phyloP scores from a whole-genome alignment of 1,140 invertebrate genomes.

The Teleopsis dalmanni region DNA sequence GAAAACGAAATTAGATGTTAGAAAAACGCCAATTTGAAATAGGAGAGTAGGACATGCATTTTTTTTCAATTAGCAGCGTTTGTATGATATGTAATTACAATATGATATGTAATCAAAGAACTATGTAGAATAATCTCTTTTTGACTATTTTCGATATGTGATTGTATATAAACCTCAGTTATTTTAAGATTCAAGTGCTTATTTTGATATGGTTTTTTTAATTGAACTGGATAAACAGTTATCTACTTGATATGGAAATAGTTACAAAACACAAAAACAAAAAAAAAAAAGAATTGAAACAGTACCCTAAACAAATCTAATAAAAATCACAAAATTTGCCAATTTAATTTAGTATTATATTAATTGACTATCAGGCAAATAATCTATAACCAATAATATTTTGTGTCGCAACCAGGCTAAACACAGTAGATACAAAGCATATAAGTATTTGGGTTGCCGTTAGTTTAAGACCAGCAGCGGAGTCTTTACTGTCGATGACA shows the following conservation, averaged over 20 bases:
- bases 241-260: background rate
- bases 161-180: too few species aligned
- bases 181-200: too few species aligned
- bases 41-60: too few species aligned
- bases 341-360: background rate
- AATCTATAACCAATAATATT: slow-evolving; percentile 7
- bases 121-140: too few species aligned
- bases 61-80: too few species aligned
- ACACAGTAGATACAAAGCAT: slow-evolving; percentile 17
- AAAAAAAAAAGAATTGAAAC: background rate
- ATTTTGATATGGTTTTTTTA: too few species aligned
- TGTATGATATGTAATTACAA: too few species aligned
- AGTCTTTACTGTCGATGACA: slow-evolving; percentile 63
- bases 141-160: too few species aligned
- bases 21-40: too few species aligned
- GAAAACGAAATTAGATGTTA: too few species aligned
- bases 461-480: background rate
- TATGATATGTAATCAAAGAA: too few species aligned
- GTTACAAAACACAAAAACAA: background rate
- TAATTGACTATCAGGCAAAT: slow-evolving; percentile 33
- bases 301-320: background rate
- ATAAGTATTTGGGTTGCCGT: slow-evolving; percentile 8
- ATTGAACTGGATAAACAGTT: too few species aligned
- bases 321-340: background rate
- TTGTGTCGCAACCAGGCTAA: slow-evolving; percentile 31